A percentile compares a stretch with the other conserved stretches of the same genome.
phyloP scores from a whole-genome alignment of 2,797 vertebrate genomes.

The Carapus acus region DNA sequence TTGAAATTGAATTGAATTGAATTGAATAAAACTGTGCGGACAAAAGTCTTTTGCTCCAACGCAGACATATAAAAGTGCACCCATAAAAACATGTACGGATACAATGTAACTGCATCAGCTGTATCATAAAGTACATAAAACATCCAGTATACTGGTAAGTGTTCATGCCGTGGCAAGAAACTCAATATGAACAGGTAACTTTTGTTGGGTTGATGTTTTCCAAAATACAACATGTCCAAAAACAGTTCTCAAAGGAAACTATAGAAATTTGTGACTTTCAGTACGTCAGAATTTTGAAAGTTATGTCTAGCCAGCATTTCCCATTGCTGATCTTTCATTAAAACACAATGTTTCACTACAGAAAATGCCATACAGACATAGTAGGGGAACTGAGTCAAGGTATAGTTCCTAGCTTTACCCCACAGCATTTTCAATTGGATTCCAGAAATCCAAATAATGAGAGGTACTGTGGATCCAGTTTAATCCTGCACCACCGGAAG shows the following conservation, averaged over 20 bases:
- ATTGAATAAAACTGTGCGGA: too few relatives aligned
- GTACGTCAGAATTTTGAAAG: too few relatives aligned
- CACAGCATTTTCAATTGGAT: constrained; percentile 38
- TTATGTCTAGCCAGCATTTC: too few relatives aligned
- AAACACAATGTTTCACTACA: too few relatives aligned
- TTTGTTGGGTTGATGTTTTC: background rate
- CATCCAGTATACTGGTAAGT: background rate
- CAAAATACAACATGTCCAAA: too few relatives aligned
- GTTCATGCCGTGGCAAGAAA: constrained; percentile 2
- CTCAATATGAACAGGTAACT: background rate
- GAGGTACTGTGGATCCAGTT: constrained; percentile 32
- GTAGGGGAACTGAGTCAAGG: constrained; percentile 45
- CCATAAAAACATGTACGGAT: constrained; percentile 1
- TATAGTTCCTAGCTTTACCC: constrained; percentile 33
- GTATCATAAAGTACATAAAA: background rate
- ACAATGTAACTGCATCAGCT: background rate
- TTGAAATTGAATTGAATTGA: too few relatives aligned
- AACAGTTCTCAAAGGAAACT: too few relatives aligned
- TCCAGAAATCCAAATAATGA: constrained; percentile 51
- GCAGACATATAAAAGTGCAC: too few relatives aligned
- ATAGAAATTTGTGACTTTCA: too few relatives aligned
- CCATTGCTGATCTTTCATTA: too few relatives aligned
- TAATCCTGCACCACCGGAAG: constrained; percentile 43
- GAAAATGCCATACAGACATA: too few relatives aligned
- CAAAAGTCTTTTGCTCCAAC: too few relatives aligned